Conservation (phyloP, 2,797 vertebrate genomes). For the Lycodopsis pacificus region DNA sequence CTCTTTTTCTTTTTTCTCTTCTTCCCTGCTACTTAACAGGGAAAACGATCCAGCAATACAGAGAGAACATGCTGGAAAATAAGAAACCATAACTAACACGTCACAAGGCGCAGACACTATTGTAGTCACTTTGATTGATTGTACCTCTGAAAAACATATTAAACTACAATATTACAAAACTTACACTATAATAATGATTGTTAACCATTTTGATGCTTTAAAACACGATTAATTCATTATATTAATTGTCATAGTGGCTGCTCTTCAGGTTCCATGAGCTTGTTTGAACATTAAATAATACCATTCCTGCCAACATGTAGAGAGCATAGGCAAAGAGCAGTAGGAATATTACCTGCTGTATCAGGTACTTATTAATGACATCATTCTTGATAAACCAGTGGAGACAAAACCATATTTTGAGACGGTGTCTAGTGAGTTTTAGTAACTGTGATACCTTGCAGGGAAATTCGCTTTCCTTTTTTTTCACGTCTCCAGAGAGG, state of each 20-base stretch:
- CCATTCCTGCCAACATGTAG: neutral
- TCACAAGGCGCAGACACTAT: neutral
- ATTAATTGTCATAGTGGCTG: neutral
- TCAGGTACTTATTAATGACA: neutral
- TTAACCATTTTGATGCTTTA: neutral
- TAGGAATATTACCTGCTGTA: neutral
- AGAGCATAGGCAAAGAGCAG: constrained; percentile 3
- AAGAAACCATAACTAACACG: constrained; percentile 21
- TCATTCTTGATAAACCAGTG: neutral
- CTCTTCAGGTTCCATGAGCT: neutral
- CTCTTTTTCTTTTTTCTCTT: constrained; percentile 14
- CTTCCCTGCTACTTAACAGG: constrained; percentile 30
- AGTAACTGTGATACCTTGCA: neutral
- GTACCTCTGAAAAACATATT: neutral
- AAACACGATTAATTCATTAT: neutral
- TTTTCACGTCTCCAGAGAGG: neutral
- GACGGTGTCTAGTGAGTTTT: neutral
- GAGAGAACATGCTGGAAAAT: constrained; percentile 34
- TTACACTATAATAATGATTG: neutral
- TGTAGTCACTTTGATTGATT: neutral
- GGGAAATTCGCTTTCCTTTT: neutral
- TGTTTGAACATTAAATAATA: neutral
- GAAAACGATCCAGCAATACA: constrained; percentile 39
- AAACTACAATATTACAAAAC: neutral
- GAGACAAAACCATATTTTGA: neutral